Conservation (phyloP, 1,140 invertebrate genomes). For the Orchestia grillus region DNA sequence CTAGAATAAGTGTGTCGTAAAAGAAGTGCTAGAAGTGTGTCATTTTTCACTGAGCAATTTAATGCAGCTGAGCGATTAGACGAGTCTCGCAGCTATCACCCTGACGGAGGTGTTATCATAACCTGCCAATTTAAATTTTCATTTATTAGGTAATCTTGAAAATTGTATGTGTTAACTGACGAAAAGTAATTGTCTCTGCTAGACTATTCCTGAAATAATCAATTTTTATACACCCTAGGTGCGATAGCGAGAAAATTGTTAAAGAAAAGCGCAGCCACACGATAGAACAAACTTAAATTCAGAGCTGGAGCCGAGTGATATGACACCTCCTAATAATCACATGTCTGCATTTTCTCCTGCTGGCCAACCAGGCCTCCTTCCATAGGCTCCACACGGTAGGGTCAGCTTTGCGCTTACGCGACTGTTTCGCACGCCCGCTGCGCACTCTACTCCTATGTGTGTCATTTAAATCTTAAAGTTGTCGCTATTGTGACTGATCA, state of each 20-base stretch:
- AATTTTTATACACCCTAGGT: not conserved
- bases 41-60: not conserved
- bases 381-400: conserved; percentile 25
- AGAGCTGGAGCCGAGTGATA: not conserved
- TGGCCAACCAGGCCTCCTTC: not conserved
- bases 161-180: not conserved
- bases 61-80: not conserved
- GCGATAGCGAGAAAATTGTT: not conserved
- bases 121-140: not conserved
- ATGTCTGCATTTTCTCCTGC: not conserved
- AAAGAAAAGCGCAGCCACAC: not conserved
- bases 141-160: not conserved
- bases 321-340: not conserved
- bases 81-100: not conserved
- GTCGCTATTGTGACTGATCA: not conserved
- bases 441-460: not conserved
- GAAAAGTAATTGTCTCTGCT: not conserved
- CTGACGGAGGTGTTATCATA: not conserved
- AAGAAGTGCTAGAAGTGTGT: too few species aligned
- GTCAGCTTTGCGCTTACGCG: not conserved
- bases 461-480: not conserved
- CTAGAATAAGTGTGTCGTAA: too few species aligned
- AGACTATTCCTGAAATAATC: not conserved
- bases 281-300: too few species aligned
- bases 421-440: not conserved